Conservation (phyloP, 2,113 vertebrate genomes). For the Sphyrna mokarran region DNA sequence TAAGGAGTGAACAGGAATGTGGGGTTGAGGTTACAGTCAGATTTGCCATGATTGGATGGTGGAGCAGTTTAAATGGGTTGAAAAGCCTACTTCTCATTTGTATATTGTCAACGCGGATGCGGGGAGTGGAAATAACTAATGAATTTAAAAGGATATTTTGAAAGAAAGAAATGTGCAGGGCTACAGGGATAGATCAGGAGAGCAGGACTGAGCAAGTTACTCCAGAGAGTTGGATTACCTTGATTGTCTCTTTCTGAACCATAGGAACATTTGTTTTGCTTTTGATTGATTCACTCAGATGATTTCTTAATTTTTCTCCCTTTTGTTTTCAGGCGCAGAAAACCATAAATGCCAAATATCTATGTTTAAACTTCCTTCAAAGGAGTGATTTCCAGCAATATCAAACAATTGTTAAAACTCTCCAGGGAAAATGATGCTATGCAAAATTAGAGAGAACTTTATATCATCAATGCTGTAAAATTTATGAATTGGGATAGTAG, state of each 20-base stretch:
- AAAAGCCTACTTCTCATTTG: too few species aligned
- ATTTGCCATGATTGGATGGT: too few species aligned
- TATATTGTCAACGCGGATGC: not conserved
- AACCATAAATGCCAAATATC: slow-evolving; percentile 58
- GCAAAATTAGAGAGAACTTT: not conserved
- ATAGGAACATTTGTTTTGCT: not conserved
- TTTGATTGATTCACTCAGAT: not conserved
- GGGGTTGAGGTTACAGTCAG: too few species aligned
- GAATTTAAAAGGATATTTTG: not conserved
- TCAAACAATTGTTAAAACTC: not conserved
- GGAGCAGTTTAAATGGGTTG: too few species aligned
- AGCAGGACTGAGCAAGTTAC: not conserved
- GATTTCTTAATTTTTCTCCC: slow-evolving; percentile 18
- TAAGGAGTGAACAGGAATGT: too few species aligned
- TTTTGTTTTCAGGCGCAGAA: slow-evolving; percentile 67
- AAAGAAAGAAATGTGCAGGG: not conserved
- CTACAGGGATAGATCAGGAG: not conserved
- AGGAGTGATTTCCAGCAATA: not conserved
- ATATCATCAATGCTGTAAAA: not conserved
- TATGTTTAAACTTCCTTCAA: not conserved
- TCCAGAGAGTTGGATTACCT: not conserved
- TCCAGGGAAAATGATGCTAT: not conserved
- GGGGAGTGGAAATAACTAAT: not conserved
- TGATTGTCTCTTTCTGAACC: not conserved
- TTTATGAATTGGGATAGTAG: not conserved